These are phyloP conservation scores for Trinectes maculatus DNA, from an alignment of 2,113 vertebrate genomes.

Conservation along the genomic window DNA sequence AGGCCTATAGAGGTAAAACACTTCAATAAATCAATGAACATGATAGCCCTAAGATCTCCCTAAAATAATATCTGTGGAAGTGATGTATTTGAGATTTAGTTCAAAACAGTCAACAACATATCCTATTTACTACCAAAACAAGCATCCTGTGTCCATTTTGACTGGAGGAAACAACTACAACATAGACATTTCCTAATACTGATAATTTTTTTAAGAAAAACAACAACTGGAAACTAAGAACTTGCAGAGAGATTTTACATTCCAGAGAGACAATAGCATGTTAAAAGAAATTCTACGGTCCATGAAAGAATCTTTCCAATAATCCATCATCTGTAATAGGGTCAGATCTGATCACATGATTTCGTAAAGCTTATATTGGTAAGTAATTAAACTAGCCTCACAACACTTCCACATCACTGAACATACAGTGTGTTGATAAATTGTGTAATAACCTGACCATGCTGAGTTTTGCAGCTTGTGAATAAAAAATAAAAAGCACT, in stretches of 20 bases:
- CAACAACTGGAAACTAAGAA: neutral
- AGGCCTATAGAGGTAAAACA: no score
- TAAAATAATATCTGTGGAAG: no score
- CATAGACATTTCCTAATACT: no score
- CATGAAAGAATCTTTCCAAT: conserved; percentile 37
- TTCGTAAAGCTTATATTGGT: conserved; percentile 40
- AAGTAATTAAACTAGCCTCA: conserved; percentile 24
- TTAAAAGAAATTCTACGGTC: conserved; percentile 19
- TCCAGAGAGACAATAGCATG: conserved; percentile 7
- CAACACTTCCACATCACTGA: conserved; percentile 35
- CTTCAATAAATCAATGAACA: no score
- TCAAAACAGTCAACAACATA: no score
- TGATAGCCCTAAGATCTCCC: no score
- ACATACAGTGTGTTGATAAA: conserved; percentile 33
- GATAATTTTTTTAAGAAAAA: neutral
- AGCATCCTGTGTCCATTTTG: neutral
- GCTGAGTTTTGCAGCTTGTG: conserved; percentile 39
- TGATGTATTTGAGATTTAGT: no score
- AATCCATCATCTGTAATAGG: conserved; percentile 24
- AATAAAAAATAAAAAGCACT: conserved; percentile 50
- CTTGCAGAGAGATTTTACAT: conserved; percentile 1
- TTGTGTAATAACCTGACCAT: conserved; percentile 35
- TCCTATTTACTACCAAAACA: neutral
- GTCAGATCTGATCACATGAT: conserved; percentile 37
- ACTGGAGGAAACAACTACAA: no score